Evolutionary conservation across 2,888 invertebrate species (phyloP).

Genomic region (Anticlea derivata): DNA sequence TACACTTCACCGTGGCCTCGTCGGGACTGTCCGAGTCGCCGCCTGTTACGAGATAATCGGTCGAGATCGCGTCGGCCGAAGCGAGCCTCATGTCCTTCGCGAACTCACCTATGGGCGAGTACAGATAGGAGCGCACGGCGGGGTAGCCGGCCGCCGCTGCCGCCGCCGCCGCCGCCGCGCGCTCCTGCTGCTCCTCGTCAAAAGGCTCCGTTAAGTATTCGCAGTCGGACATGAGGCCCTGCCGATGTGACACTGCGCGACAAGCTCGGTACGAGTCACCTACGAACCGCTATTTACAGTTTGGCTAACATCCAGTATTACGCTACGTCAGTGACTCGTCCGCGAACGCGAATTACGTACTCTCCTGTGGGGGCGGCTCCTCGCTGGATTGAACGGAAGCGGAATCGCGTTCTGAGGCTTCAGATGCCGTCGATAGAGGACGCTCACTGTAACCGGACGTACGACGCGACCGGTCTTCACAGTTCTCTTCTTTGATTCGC

Average conservation of each 20-base stretch:
- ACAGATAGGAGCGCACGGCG: slow-evolving; percentile 82
- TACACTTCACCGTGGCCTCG: slow-evolving; percentile 85
- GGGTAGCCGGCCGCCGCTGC: slow-evolving; percentile 72
- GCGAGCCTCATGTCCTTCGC: slow-evolving; percentile 59
- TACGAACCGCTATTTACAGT: slow-evolving; percentile 77
- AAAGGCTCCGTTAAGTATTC: slow-evolving; percentile 78
- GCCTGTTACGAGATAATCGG: slow-evolving; percentile 74
- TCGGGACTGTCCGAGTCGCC: slow-evolving; percentile 86
- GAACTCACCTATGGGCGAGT: slow-evolving; percentile 81
- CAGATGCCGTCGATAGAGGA: slow-evolving; percentile 76
- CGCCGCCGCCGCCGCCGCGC: slow-evolving; percentile 66
- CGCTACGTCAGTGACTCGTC: slow-evolving; percentile 77
- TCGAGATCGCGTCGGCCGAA: slow-evolving; percentile 47
- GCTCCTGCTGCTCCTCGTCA: slow-evolving; percentile 75
- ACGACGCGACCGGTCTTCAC: slow-evolving; percentile 59
- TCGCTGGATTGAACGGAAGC: slow-evolving; percentile 80
- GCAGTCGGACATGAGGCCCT: slow-evolving; percentile 81
- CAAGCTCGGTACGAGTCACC: slow-evolving; percentile 76
- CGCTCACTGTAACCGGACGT: slow-evolving; percentile 73
- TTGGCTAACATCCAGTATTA: slow-evolving; percentile 78
- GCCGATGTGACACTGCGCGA: slow-evolving; percentile 78
- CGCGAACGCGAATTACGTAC: slow-evolving; percentile 75
- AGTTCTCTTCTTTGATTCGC: slow-evolving; percentile 51
- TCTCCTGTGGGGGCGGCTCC: slow-evolving; percentile 76
- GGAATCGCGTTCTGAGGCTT: slow-evolving; percentile 77